Evolutionary conservation across 2,888 invertebrate species (phyloP), one percentile per base, ranked within the genome.

Genomic region (Xestobium rufovillosum): DNA sequence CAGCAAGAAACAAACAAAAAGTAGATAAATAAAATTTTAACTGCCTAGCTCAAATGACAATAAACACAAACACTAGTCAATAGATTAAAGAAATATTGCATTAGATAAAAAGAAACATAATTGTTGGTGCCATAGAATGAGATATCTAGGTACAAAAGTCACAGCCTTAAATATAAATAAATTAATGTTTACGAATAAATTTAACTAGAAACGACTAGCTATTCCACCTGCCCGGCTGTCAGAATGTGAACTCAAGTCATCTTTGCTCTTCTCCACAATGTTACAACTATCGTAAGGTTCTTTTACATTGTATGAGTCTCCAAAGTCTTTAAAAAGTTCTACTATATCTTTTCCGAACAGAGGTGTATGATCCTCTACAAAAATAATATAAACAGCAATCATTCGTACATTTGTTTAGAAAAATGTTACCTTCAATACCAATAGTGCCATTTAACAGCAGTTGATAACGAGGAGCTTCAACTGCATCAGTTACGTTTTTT

Each of bases 201-300:
- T 19, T 28, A 45, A 40, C 65, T 57, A 74, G 61, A 77, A 81
- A 51, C 80, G 69, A 37, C 76, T 77, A 29, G 81, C 74, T 47
- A 78, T 68, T 1, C 83, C 83, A 10, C 76, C 80, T 41, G 81
- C 82, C 56, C 83, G 70, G 50, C 79, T 78, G 62, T 83, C 83
- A 3, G 83, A 79, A 63, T 82, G 80, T 40, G 81, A 79, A 42
- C 69, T 67, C 42, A 82, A 68, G 38, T 66, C 68, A 63, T 83
- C 81, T 39, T 67, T 74, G 14, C 65, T 55, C 66, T 82, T 81
- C 52, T 74, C 73, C 39, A 83, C 75, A 36, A 78, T 68, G 67
- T 83, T 83, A 38, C 78, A 72, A 44, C 80, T 78, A 36, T 69
- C 63, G 51, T 72, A 74, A 1, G 75, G 75, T 46, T 60, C 60